These are phyloP conservation scores for Salpingus planirostris DNA, from an alignment of 2,888 invertebrate species.

Conservation along the genomic window DNA sequence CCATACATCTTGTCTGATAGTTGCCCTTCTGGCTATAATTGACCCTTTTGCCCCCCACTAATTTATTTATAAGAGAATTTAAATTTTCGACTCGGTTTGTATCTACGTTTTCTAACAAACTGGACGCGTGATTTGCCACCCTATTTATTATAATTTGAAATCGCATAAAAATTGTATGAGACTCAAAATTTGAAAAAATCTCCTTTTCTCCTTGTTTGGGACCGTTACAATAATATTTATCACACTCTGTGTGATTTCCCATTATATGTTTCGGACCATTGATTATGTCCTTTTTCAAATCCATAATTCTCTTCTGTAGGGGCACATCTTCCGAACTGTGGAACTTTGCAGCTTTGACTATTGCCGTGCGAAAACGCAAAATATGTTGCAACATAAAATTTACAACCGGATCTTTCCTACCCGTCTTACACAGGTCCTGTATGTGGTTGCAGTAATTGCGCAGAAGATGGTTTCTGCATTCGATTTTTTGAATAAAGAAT, in stretches of 20 bases:
- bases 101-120: neutral
- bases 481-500: slow-evolving; percentile 10
- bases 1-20: neutral
- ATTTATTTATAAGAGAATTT: neutral
- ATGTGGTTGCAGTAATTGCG: slow-evolving; percentile 8
- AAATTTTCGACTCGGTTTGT: neutral
- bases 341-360: neutral
- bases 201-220: too few relatives aligned
- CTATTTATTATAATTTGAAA: neutral
- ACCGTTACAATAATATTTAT: slow-evolving; percentile 1
- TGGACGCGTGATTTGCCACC: neutral
- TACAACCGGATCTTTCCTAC: too few relatives aligned
- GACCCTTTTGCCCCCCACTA: neutral
- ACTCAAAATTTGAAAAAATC: neutral
- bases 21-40: neutral
- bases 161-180: neutral
- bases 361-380: slow-evolving; percentile 1
- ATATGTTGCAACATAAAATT: too few relatives aligned
- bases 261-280: slow-evolving; percentile 1
- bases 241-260: neutral
- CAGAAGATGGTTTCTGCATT: slow-evolving; percentile 14
- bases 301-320: neutral
- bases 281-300: neutral
- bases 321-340: too few relatives aligned
- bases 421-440: too few relatives aligned